Evolutionary conservation across 2,113 vertebrate species (phyloP), one percentile per base, ranked within the genome.

Genomic region (Cyprinodon variegatus): DNA sequence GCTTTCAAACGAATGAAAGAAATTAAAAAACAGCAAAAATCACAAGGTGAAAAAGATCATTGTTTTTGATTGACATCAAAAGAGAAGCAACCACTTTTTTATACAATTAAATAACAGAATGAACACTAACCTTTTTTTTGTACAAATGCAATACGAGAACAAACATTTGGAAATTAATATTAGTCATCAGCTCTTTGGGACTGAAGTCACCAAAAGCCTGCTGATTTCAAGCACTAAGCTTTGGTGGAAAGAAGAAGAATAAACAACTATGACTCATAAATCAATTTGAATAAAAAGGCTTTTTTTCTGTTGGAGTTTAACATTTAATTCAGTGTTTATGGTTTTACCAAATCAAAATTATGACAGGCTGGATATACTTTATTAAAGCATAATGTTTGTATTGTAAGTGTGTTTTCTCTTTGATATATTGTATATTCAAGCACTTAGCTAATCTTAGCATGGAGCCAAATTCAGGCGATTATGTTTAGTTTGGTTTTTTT

Each of bases 181-280:
- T 88, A 90, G 69, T 91, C 80, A 88, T 68, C 65, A 10, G 29
- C 74, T 66, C 69, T 48, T 59, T 63, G 87, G 79, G 88, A 86
- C 59, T 43, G 20, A 46, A 77, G 82, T 89, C 77, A 83, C 13
- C 68, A 75, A 82, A 72, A 78, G 76, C 59, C 77, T 68, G 80
- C 67, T 84, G 81, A 88, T 69, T 66, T 86, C 85, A 84, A 77
- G 73, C 76, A 22, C 70, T 48, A 62, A 53, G 53, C 69, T 46
- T 39, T 37, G 39, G 71, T 12, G 17, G 64, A 59, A 81, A 46
- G 72, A 78, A 61, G 36, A 83, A 82, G 61, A 15, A 67, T 65
- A 68, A 81, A 68, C 41, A 65, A 45, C 78, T 59, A n/a, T 41
- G 76, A 68, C 66, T 68, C 62, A 77, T 57, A 66, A 65, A 75